phyloP scores from a whole-genome alignment of 2,888 invertebrate species.

The Atethmia centrago region DNA sequence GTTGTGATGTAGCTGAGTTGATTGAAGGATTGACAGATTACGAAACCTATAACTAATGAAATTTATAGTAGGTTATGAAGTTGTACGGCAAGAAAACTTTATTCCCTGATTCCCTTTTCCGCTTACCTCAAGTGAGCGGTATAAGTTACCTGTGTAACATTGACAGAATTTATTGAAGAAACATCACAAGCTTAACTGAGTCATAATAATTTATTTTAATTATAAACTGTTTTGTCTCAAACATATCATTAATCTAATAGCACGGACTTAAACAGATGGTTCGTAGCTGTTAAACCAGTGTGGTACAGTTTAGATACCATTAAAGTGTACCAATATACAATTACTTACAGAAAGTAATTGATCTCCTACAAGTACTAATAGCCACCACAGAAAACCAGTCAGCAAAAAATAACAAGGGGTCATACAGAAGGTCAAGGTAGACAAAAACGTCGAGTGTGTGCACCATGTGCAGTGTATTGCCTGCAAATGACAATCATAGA shows the following conservation, averaged over 20 bases:
- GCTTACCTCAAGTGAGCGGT: background rate
- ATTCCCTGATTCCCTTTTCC: background rate
- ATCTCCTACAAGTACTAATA: constrained; percentile 19
- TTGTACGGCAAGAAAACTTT: background rate
- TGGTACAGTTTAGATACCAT: constrained; percentile 1
- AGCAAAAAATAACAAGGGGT: background rate
- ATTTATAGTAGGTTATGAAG: background rate
- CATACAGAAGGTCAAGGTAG: too few species aligned
- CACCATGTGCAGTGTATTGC: too few species aligned
- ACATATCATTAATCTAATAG: constrained; percentile 32
- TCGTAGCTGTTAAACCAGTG: constrained; percentile 3
- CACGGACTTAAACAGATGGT: background rate
- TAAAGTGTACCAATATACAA: constrained; percentile 25
- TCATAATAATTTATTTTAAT: constrained; percentile 13
- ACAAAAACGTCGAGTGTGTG: too few species aligned
- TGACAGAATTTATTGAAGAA: background rate
- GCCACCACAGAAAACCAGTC: background rate
- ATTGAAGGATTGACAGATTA: too few species aligned
- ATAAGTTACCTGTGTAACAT: background rate
- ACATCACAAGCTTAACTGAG: background rate
- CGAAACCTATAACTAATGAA: too few species aligned
- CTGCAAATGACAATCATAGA: too few species aligned
- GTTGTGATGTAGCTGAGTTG: too few species aligned
- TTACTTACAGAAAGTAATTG: constrained; percentile 26
- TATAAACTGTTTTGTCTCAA: constrained; percentile 18